Evolutionary conservation across 2,113 vertebrate genomes (phyloP), one percentile per base, ranked within the genome.

Genomic region (Ondatra zibethicus): DNA sequence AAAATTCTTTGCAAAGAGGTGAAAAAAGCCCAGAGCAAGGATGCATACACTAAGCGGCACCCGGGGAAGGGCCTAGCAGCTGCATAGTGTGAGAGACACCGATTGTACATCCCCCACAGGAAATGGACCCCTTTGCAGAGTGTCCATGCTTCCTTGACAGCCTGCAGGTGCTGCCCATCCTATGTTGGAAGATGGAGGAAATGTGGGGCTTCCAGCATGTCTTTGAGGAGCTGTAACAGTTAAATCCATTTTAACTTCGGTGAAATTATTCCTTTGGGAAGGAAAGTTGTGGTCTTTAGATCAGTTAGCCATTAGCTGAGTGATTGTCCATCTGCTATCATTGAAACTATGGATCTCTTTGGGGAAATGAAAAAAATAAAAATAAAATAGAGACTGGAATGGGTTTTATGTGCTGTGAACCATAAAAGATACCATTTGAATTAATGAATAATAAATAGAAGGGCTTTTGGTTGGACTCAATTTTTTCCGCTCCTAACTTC

Each of bases 401-500:
- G 39, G 91, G 12, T 88, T 94, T 93, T n/a, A 19, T 92, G 58
- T 80, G 61, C 65, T 94, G 76, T 45, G 75, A 92, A 50, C 70
- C 39, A 50, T 92, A 90, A 95, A 94, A 88, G 80, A 76, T 19
- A 61, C 12, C 4, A 77, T 96, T 94, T 97, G 66, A 93, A 75
- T 90, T 88, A 21, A 91, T 92, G 81, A 97, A 97, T 96, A 93
- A 94, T 47, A 52, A 93, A 92, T 50, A 91, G 68, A 70, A 45
- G 58, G 14, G 14, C 63, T 96, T 93, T 97, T 12, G 88, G 23
- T 87, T 58, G 77, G 36, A 81, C 66, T 89, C 80, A 78, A 27
- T 93, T 94, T 84, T 80, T 65, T 58, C 84, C 94, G 61, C 33
- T 95, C 50, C 61, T 58, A 58, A 92, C 42, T 97, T 92, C 4